These are phyloP conservation scores for Apodemia duryi DNA, from an alignment of 2,888 invertebrate genomes.

Conservation along the genomic window DNA sequence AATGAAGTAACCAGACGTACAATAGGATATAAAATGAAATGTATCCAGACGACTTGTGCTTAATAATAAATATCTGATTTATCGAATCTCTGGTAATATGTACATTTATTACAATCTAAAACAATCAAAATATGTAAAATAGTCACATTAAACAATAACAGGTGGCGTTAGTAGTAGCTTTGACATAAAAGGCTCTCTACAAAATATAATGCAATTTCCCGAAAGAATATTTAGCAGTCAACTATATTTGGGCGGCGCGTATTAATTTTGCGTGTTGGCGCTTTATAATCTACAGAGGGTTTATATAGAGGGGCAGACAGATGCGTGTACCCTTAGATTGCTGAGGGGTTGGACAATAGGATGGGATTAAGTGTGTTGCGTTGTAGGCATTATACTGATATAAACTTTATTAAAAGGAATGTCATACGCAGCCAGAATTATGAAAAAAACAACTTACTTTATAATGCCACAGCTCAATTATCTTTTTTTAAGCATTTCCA, in stretches of 20 bases:
- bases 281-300: conserved; percentile 40
- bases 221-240: conserved; percentile 52
- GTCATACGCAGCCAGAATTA: conserved; percentile 18
- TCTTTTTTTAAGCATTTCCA: too few relatives aligned
- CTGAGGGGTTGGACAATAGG: conserved; percentile 55
- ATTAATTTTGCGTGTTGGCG: conserved; percentile 68
- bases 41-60: too few relatives aligned
- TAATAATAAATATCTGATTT: too few relatives aligned
- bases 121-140: not conserved
- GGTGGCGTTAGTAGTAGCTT: conserved; percentile 11
- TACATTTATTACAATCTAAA: not conserved
- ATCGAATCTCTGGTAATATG: too few relatives aligned
- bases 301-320: conserved; percentile 35
- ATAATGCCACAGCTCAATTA: conserved; percentile 16
- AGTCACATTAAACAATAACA: not conserved
- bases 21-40: too few relatives aligned
- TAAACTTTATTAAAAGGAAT: conserved; percentile 38
- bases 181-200: not conserved
- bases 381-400: conserved; percentile 66
- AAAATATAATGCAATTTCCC: conserved; percentile 27
- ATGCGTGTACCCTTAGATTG: conserved; percentile 40
- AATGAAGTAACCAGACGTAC: too few relatives aligned
- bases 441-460: conserved; percentile 5
- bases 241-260: conserved; percentile 67
- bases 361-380: conserved; percentile 71